Conservation (phyloP, 1,140 invertebrate species). For the Brevipalpus yothersi region DNA sequence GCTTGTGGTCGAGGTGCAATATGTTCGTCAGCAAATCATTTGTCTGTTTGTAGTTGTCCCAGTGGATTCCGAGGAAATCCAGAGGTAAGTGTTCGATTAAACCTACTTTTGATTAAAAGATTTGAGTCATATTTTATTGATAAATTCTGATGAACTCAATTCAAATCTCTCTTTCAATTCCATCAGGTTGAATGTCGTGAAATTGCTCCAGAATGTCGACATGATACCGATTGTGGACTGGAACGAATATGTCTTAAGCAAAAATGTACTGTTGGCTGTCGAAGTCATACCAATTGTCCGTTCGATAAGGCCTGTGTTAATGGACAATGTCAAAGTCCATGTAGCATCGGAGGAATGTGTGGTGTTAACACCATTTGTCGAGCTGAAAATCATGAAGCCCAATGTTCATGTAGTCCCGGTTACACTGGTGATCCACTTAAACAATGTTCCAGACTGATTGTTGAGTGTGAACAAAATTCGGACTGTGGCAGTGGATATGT, state of each 20-base stretch:
- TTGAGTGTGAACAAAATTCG: conserved; percentile 17
- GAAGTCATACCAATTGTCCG: conserved; percentile 28
- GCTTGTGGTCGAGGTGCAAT: conserved; percentile 55
- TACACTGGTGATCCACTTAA: conserved; percentile 58
- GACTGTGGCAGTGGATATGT: conserved; percentile 21
- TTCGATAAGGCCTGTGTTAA: conserved; percentile 59
- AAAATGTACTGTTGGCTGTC: conserved; percentile 20
- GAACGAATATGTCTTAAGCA: conserved; percentile 52
- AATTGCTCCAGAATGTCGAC: conserved; percentile 38
- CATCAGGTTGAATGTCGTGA: background rate
- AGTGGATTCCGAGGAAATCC: conserved; percentile 51
- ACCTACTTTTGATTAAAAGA: conserved; percentile 9
- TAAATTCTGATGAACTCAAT: background rate
- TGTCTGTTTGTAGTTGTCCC: conserved; percentile 45
- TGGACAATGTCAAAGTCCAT: conserved; percentile 48
- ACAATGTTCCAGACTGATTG: conserved; percentile 35
- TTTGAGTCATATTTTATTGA: background rate
- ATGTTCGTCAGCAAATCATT: conserved; percentile 39
- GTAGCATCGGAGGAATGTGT: conserved; percentile 36
- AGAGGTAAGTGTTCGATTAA: conserved; percentile 16
- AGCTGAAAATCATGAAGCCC: conserved; percentile 47
- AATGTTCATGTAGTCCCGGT: conserved; percentile 55
- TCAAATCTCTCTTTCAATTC: background rate
- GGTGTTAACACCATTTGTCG: conserved; percentile 54
- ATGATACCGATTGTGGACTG: conserved; percentile 48